A percentile compares a stretch with the other conserved stretches of the same genome.
These are phyloP conservation scores for Drosophila maculinotata DNA, from an alignment of 2,888 invertebrate genomes.

Conservation along the genomic window DNA sequence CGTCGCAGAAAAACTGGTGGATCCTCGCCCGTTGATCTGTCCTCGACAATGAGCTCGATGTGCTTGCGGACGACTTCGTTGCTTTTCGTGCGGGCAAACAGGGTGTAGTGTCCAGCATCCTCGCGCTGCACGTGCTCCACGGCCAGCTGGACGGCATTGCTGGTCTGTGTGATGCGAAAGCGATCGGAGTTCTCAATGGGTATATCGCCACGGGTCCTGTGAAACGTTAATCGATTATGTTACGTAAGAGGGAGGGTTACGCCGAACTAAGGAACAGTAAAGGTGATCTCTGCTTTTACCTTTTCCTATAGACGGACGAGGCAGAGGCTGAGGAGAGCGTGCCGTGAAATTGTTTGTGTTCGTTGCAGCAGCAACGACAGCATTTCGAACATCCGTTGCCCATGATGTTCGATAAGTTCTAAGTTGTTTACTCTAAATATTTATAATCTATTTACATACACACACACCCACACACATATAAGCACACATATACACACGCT, in stretches of 20 bases:
- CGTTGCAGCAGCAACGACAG: constrained; percentile 82
- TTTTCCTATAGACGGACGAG: constrained; percentile 84
- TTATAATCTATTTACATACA: constrained; percentile 37
- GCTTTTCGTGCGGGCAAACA: constrained; percentile 88
- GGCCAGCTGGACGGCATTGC: constrained; percentile 89
- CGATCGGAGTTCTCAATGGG: constrained; percentile 89
- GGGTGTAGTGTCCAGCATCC: constrained; percentile 91
- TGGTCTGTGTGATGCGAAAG: constrained; percentile 86
- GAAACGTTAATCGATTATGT: constrained; percentile 15
- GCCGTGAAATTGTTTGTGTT: constrained; percentile 82
- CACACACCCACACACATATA: constrained; percentile 7
- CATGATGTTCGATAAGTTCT: constrained; percentile 67
- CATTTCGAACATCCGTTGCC: constrained; percentile 85
- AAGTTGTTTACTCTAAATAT: constrained; percentile 41
- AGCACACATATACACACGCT: constrained; percentile 20
- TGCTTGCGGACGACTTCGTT: constrained; percentile 86
- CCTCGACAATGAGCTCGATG: constrained; percentile 87
- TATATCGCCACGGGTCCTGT: constrained; percentile 87
- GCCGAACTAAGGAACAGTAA: background rate
- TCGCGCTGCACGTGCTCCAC: constrained; percentile 90
- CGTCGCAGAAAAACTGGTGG: constrained; percentile 94
- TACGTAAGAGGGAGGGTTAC: background rate
- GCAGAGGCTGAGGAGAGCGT: constrained; percentile 83
- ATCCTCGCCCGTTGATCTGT: constrained; percentile 88
- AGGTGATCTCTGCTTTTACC: constrained; percentile 66